A percentile compares a stretch with the other conserved stretches of the same genome.
These are phyloP conservation scores for Neomicropteryx cornuta DNA, from an alignment of 1,140 invertebrate genomes.

Conservation along the genomic window DNA sequence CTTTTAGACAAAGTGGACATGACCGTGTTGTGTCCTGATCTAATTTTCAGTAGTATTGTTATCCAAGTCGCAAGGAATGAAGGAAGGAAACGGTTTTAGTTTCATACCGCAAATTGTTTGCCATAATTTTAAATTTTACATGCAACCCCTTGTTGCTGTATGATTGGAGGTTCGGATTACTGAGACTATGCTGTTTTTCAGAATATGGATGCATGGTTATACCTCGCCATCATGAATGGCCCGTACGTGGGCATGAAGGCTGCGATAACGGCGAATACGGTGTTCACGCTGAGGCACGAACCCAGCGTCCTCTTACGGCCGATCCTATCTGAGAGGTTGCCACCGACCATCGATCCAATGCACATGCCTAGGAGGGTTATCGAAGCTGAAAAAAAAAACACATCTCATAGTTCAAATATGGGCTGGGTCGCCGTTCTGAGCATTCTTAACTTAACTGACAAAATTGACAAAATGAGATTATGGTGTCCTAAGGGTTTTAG, in stretches of 20 bases:
- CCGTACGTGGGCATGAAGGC: slow-evolving; percentile 72
- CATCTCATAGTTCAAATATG: not conserved
- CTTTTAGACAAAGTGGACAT: no score
- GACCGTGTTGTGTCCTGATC: no score
- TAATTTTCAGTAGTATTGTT: no score
- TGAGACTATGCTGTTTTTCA: no score
- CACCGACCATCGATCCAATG: slow-evolving; percentile 64
- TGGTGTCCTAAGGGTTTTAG: no score
- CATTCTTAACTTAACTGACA: not conserved
- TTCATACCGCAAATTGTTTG: no score
- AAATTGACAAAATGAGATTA: no score
- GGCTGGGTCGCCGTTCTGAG: not conserved
- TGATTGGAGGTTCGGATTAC: no score
- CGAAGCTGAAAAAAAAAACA: slow-evolving; percentile 36
- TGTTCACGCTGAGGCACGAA: slow-evolving; percentile 61
- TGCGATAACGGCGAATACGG: slow-evolving; percentile 59
- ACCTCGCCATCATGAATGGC: slow-evolving; percentile 70
- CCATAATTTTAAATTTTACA: no score
- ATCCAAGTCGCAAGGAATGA: no score
- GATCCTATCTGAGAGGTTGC: slow-evolving; percentile 54
- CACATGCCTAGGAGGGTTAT: slow-evolving; percentile 60
- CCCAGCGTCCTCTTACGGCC: slow-evolving; percentile 54
- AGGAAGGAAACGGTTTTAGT: no score
- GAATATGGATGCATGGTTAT: slow-evolving; percentile 7
- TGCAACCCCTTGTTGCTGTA: no score